These are phyloP conservation scores for Zaprionus ornatus DNA, from an alignment of 1,140 invertebrate genomes.

Conservation along the genomic window DNA sequence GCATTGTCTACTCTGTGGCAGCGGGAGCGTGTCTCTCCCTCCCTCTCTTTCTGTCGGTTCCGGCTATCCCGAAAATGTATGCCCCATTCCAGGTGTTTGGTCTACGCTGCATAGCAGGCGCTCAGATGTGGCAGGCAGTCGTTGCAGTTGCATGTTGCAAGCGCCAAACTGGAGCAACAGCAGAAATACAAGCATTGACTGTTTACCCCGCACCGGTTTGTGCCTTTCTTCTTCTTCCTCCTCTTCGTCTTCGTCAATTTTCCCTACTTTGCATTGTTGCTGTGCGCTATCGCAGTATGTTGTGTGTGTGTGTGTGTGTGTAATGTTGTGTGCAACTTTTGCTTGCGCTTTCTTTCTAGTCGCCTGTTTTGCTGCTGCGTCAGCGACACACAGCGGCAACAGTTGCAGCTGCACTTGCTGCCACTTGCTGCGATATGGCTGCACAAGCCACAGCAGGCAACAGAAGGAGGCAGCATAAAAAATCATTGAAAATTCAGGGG, in stretches of 20 bases:
- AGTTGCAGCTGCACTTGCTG: conserved; percentile 54
- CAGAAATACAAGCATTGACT: conserved; percentile 26
- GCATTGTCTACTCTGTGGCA: background rate
- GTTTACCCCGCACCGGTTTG: conserved; percentile 61
- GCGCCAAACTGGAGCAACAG: conserved; percentile 31
- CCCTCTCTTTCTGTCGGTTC: background rate
- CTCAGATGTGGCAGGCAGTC: conserved; percentile 49
- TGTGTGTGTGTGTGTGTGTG: conserved; percentile 1
- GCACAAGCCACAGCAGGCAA: no score
- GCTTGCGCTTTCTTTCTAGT: conserved; percentile 77
- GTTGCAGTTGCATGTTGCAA: conserved; percentile 51
- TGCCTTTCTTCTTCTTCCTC: conserved; percentile 31
- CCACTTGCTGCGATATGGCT: background rate
- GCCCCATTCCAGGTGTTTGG: conserved; percentile 80
- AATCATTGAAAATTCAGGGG: background rate
- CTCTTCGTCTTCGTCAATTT: conserved; percentile 28
- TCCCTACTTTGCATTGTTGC: conserved; percentile 19
- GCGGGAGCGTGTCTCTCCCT: no score
- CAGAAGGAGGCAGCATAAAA: background rate
- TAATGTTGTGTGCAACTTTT: conserved; percentile 35
- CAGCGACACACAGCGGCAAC: conserved; percentile 46
- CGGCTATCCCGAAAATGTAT: conserved; percentile 65
- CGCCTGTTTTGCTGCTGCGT: conserved; percentile 71
- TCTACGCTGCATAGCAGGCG: conserved; percentile 68
- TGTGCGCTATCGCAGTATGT: background rate